Evolutionary conservation across 2,888 invertebrate genomes (phyloP), one percentile per base, ranked within the genome.

Genomic region (Eubasilissa splendida): DNA sequence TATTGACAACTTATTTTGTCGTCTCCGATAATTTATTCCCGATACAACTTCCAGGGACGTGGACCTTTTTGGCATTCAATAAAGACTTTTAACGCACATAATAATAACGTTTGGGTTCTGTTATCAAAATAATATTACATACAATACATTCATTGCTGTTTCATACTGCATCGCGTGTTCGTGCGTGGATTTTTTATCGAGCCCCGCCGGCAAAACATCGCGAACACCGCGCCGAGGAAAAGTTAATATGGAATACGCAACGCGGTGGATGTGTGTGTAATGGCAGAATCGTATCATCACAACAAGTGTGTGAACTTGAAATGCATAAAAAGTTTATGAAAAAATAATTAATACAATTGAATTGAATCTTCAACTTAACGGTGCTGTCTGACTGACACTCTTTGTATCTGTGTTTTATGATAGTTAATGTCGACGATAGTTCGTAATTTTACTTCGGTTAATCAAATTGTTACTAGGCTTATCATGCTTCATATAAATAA

Each of bases 51-150:
- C 54, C 73, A 79, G 71, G 79, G 73, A 79, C 74, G 71, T 59
- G 73, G 56, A 59, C 76, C 65, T 76, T 76, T 76, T 76, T 76
- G 60, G 76, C 63, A 65, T 76, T 76, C 76, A 76, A 65, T 76
- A 63, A 65, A 63, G 76, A 54, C 54, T n/a, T 33, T 42, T 54
- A 66, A 66, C 63, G 56, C 66, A 76, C 66, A 76, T 65, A 75
- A 53, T 75, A 75, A 50, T 75, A 75, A 75, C 53, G 56, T 76
- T 76, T 14, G 42, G 54, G 66, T 76, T 65, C 76, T 76, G 76
- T 76, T 76, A 76, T 76, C 76, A 76, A 76, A 76, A 76, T 58
- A 73, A 33, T 33, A 58, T 73, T 58, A 33, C 56, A 59, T 56
- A 77, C 77, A 77, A 66, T 77, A 42, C 42, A 65, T 77, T 77